Base-by-base conservation (phyloP, 2,797 vertebrate species). In the Dallia pectoralis region DNA sequence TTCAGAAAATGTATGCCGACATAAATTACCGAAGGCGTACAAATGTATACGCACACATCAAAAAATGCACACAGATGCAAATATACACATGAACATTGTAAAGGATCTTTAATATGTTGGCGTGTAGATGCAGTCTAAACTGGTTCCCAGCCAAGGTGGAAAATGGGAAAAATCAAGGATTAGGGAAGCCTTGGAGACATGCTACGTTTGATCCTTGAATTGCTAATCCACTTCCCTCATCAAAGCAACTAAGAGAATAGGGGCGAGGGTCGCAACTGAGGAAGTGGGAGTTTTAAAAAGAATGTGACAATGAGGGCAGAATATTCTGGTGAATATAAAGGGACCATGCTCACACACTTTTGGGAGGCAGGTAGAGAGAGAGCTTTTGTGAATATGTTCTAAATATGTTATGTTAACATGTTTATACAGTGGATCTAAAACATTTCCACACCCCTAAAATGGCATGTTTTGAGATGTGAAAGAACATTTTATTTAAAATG, bases 221-320 rank as follows among this genome's bases (percentile, higher is more conserved):
- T 53, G 9, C 64, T 76, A 73, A 77, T 83, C 74, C 77, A 74
- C 72, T 78, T 77, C 67, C 73, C 29, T 72, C 77, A 77, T 81
- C 72, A 77, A 81, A 77, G 70, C n/a, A 49, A 61, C 30, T 4
- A 49, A 18, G 14, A 30, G 7, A 16, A 18, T 32, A 30, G 4
- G 40, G 67, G 2, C 3, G 32, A 36, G 14, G 63, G 29, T 15
- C 18, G 63, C 8, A 30, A 65, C 4, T 4, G 30, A 65, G 30
- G 30, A 30, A 33, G 30, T 15, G 14, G 15, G 32, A n/a, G 48
- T 51, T 19, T 51, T 16, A 18, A 30, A 5, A 19, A 32, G 63
- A 33, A 32, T 33, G 32, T 32, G n/a, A 64, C 14, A n/a, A 19
- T 32, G 9, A 36, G 59, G 22, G 59, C 4, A 25, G 27, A 22